A percentile compares a stretch with the other conserved stretches of the same genome.
These are phyloP conservation scores for Ormia ochracea DNA, from an alignment of 2,888 invertebrate species.

Conservation along the genomic window DNA sequence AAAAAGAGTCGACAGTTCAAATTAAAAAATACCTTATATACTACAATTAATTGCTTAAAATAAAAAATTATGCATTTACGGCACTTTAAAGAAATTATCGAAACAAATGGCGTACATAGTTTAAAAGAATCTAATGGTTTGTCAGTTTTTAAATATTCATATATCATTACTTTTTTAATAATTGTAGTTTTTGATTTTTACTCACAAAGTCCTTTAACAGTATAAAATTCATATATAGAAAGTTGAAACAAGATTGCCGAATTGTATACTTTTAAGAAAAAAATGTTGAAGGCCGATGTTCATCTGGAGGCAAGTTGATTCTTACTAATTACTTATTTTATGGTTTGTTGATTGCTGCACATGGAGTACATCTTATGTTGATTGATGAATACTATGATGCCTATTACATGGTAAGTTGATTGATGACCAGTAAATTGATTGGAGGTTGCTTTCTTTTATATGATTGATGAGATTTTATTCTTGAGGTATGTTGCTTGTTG, in stretches of 20 bases:
- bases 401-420: not conserved
- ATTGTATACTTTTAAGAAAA: too few relatives aligned
- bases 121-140: not conserved
- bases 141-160: slow-evolving; percentile 43
- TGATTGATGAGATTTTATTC: not conserved
- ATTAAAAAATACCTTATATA: slow-evolving; percentile 9
- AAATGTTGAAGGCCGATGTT: not conserved
- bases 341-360: slow-evolving; percentile 8
- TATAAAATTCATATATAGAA: too few relatives aligned
- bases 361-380: not conserved
- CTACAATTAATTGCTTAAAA: not conserved
- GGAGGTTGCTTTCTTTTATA: slow-evolving; percentile 9
- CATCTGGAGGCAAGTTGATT: slow-evolving; percentile 2
- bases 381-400: not conserved
- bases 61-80: not conserved
- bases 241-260: too few relatives aligned
- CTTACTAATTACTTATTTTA: not conserved
- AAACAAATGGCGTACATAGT: not conserved
- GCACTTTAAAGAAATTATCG: not conserved
- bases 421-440: not conserved
- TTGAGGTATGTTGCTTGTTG: slow-evolving; percentile 5
- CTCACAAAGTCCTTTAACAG: not conserved
- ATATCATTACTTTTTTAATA: not conserved
- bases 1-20: not conserved
- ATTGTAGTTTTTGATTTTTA: not conserved